phyloP scores from a whole-genome alignment of 2,113 vertebrate genomes.

The Platichthys stellatus region DNA sequence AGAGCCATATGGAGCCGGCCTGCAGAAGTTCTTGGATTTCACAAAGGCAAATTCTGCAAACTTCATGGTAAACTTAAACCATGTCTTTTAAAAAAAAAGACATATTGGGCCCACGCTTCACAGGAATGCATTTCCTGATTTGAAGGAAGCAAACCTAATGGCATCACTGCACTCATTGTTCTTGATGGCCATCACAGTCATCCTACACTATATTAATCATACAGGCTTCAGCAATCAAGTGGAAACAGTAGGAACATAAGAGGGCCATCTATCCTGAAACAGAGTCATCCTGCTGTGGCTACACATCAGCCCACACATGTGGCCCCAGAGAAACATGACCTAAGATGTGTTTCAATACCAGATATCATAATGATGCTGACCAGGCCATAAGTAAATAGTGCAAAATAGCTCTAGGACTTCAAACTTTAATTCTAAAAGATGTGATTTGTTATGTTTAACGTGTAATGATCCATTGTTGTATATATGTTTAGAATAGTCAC shows the following conservation, averaged over 20 bases:
- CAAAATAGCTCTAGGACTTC: too few relatives aligned
- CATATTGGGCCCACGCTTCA: slow-evolving; percentile 32
- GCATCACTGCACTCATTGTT: slow-evolving; percentile 63
- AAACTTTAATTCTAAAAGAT: too few relatives aligned
- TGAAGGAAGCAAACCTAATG: slow-evolving; percentile 35
- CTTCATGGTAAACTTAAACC: slow-evolving; percentile 52
- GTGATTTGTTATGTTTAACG: too few relatives aligned
- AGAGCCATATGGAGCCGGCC: slow-evolving; percentile 1
- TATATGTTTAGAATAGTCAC: too few relatives aligned
- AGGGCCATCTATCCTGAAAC: slow-evolving; percentile 19
- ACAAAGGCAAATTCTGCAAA: slow-evolving; percentile 19
- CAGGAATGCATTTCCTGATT: slow-evolving; percentile 41
- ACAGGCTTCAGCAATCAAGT: slow-evolving; percentile 57
- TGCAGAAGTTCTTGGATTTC: slow-evolving; percentile 43
- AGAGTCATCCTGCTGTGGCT: not conserved
- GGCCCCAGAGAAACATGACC: too few relatives aligned
- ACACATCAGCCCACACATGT: too few relatives aligned
- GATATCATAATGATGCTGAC: too few relatives aligned
- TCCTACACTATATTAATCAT: slow-evolving; percentile 48
- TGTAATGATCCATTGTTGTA: too few relatives aligned
- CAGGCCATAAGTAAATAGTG: too few relatives aligned
- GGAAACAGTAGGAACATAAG: slow-evolving; percentile 55
- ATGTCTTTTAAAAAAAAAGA: slow-evolving; percentile 28
- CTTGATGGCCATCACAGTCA: slow-evolving; percentile 31
- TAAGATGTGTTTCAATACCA: too few relatives aligned